Evolutionary conservation across 1,140 invertebrate species (phyloP), one percentile per base, ranked within the genome.

Genomic region (Heliothis subflexa): DNA sequence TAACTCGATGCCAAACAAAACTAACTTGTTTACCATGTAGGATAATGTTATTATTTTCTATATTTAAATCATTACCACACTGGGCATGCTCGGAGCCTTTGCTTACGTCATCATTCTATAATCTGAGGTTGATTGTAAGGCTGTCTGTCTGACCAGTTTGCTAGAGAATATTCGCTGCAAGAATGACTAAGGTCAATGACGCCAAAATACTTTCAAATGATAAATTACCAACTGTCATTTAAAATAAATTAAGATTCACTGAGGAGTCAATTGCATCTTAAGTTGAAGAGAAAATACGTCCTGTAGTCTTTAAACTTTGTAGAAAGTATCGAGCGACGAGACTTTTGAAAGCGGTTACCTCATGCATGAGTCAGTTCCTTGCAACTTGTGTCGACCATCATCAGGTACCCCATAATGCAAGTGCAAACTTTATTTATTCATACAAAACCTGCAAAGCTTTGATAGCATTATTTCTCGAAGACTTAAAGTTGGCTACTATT

Each of bases 41-140:
- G 16, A 47, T 12, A 64, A 64, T 64, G 45, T 21, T 16, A 64
- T 64, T 33, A 64, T 64, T 64, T 16, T 47, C 61, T 64, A 64
- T 64, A 64, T 64, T 64, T 64, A 64, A 64, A 64, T 3, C 61
- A 47, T 64, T 64, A 18, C 61, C 9, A 47, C 61, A 64, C 16
- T 64, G 10, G 21, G 21, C 55, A 47, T 47, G 61, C 7, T 12
- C 61, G 14, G 45, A 64, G 61, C 33, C 61, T 64, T 64, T 64
- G 33, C n/a, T 64, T 45, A 45, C 61, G 61, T 64, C 33, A 64
- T 47, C 40, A 18, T 47, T 45, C 33, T 64, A 47, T 18, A 64
- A 64, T 21, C 28, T 16, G 45, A 16, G 61, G 33, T 14, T 62
- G 45, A 62, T 40, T 40, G 45, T 64, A 18, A 64, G 16, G 61